Base-by-base conservation (phyloP, 2,113 vertebrate genomes). In the Malurus cyaneus region DNA sequence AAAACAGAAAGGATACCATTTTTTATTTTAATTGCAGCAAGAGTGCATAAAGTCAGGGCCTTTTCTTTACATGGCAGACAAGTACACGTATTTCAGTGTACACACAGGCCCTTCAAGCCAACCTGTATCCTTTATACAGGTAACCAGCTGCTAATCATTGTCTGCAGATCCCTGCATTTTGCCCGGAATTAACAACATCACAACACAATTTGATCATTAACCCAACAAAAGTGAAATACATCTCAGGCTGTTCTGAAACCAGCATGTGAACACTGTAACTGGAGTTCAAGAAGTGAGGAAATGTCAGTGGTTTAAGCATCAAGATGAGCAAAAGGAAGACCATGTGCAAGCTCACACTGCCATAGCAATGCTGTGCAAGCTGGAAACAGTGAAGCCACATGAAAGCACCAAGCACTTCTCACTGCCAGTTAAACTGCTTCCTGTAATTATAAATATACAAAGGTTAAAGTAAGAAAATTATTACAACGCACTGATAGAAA, bases 351-450 rank as follows among this genome's bases (percentile, higher is more conserved):
- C 46, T 47, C 19, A 66, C 26, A 79, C 34, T 6, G 0, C 59
- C 54, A 70, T 11, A 69, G 36, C 6, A 3, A 60, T 67, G 49
- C 62, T 92, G 47, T 26, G 52, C 78, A 88, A 77, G 29, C n/a
- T 83, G 59, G 12, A 84, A 91, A 80, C 31, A 77, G 31, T 25
- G 69, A 95, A 97, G n/a, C 84, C 82, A 96, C 74, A 90, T 88
- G 60, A 90, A 84, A 90, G 67, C 39, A 81, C 19, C 50, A 80
- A 36, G 21, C 28, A 86, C 57, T 77, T 70, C 91, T 76, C 87
- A 81, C 39, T 78, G 69, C 59, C 80, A 81, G 61, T 49, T 86
- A 81, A 77, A 80, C 41, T 74, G 83, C 46, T 89, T 95, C 73
- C 79, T 80, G 47, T 80, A 93, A 74, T 87, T 87, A 88, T 21